A percentile compares a stretch with the other conserved stretches of the same genome.
Evolutionary conservation across 2,888 invertebrate genomes (phyloP).

Genomic region (Caenorhabditis sp.): DNA sequence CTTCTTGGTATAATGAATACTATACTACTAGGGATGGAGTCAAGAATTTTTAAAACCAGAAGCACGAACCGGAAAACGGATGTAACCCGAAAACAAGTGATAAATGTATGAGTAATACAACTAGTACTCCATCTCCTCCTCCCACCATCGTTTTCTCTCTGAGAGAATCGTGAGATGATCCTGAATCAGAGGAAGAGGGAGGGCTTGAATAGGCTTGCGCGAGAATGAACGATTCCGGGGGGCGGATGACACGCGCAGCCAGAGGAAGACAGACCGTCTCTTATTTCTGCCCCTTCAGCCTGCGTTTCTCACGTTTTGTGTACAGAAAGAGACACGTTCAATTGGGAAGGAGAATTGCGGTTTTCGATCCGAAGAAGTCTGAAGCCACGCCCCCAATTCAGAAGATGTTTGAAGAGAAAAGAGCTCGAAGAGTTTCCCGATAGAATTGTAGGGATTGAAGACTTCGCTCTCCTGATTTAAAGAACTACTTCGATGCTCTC

Average conservation of each 20-base stretch:
- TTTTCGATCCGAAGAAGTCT: constrained; percentile 32
- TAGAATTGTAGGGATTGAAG: neutral
- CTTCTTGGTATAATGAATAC: neutral
- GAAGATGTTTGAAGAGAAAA: constrained; percentile 16
- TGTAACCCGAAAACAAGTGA: constrained; percentile 37
- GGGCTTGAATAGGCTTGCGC: constrained; percentile 46
- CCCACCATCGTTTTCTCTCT: constrained; percentile 32
- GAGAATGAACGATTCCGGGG: constrained; percentile 48
- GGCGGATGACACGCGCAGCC: constrained; percentile 43
- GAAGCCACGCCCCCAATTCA: constrained; percentile 21
- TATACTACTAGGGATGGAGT: neutral
- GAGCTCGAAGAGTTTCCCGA: constrained; percentile 8
- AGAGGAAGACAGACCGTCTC: constrained; percentile 18
- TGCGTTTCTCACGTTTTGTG: constrained; percentile 35
- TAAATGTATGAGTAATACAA: constrained; percentile 41
- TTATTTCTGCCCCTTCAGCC: constrained; percentile 12
- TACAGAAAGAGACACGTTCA: constrained; percentile 13
- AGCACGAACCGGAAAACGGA: constrained; percentile 37
- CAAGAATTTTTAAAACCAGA: neutral
- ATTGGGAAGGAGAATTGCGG: constrained; percentile 24
- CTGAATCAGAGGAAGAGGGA: constrained; percentile 10
- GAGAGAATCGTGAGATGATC: constrained; percentile 46
- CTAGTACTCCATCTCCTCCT: constrained; percentile 41
- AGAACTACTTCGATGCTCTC: too few relatives aligned
- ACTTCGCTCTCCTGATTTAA: too few relatives aligned